phyloP scores from a whole-genome alignment of 2,113 vertebrate species.

The Eclectus roratus region DNA sequence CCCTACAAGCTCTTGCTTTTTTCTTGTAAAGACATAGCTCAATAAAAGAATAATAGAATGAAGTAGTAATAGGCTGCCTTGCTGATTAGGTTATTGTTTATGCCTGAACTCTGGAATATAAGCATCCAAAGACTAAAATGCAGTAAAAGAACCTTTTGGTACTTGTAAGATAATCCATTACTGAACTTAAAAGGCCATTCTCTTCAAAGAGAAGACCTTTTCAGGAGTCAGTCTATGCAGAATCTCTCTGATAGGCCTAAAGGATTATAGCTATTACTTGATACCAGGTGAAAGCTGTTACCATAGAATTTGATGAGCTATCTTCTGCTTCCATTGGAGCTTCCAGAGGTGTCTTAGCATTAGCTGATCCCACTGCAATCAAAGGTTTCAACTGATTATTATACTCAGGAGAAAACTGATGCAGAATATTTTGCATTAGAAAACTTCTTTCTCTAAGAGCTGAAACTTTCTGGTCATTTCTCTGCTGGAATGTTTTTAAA shows the following conservation, averaged over 20 bases:
- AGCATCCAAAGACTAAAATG: background rate
- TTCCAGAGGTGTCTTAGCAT: background rate
- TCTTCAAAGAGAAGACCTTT: background rate
- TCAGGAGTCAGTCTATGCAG: background rate
- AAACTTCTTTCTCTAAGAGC: background rate
- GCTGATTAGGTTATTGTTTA: background rate
- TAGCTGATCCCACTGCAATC: background rate
- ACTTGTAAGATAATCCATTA: background rate
- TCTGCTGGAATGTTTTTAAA: background rate
- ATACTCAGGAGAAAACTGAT: background rate
- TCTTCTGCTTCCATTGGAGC: background rate
- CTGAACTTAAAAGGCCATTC: background rate
- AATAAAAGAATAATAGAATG: background rate
- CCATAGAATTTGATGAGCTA: background rate
- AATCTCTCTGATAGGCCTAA: background rate
- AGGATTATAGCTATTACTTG: background rate
- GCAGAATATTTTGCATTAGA: background rate
- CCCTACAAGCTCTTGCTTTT: background rate
- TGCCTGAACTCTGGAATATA: background rate
- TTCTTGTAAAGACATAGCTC: background rate
- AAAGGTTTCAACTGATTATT: background rate
- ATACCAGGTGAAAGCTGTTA: background rate
- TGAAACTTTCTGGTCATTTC: background rate
- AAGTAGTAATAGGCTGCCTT: background rate
- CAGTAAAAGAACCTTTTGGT: background rate